Evolutionary conservation across 2,113 vertebrate genomes (phyloP), one percentile per base, ranked within the genome.

Genomic region (Rhynchopsitta pachyrhyncha): DNA sequence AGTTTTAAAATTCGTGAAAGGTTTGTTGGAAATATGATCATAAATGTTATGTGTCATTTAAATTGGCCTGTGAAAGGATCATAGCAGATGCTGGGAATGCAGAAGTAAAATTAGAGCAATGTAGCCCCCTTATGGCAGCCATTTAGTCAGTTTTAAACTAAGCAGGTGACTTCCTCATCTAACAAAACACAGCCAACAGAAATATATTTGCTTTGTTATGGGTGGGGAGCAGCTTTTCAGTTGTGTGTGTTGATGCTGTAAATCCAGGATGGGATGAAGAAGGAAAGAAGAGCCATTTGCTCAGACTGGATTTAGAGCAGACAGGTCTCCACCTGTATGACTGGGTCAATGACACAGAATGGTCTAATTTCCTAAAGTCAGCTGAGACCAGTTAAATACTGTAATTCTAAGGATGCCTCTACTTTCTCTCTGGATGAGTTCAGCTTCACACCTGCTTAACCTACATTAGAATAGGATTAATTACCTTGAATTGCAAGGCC

Each of bases 391-490:
- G 74, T 97, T 98, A 98, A 97, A 94, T 83, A 77, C 87, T 57
- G 0, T 69, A 93, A 96, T 85, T 95, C 91, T 88, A 77, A 96
- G 86, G 88, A 92, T 84, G 86, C 93, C 90, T 97, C 92, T 93
- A 89, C 96, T 97, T 97, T 97, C 95, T 97, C 96, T 94, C 64
- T 57, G 49, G 59, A 37, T 68, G 86, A 93, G 91, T 93, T 96
- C 49, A 6, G 84, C 96, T 97, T 97, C 97, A 97, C 98, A 98
- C 96, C 98, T 98, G 97, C 97, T 98, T 98, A 98, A 98, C 98
- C 97, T 98, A 97, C 95, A 98, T 98, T 98, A 97, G 94, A 97
- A 96, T 97, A 98, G 98, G 98, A 98, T 98, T 98, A 98, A 98
- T 98, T 97, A 97, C 97, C 96, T 97, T 97, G 94, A 92, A 95